These are phyloP conservation scores for Chaitophorus viminalis DNA, from an alignment of 2,888 invertebrate genomes.

Conservation along the genomic window DNA sequence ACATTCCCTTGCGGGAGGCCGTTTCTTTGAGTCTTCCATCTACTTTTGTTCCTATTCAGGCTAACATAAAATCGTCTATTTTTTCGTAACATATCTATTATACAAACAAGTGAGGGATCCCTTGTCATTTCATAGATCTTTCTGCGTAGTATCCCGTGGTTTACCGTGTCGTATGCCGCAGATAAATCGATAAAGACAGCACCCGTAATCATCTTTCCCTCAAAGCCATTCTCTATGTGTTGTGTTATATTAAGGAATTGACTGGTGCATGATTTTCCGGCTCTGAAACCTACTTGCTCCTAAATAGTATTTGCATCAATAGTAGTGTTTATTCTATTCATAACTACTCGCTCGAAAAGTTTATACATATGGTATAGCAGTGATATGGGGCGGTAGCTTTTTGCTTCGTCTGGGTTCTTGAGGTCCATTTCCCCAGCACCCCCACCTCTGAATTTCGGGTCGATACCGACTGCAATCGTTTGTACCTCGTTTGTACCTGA, in stretches of 20 bases:
- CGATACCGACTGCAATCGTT: too few species aligned
- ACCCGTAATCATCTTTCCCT: slow-evolving; percentile 64
- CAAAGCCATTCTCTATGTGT: slow-evolving; percentile 64
- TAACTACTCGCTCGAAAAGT: slow-evolving; percentile 64
- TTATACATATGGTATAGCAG: slow-evolving; percentile 63
- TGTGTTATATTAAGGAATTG: slow-evolving; percentile 65
- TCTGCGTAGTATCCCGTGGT: slow-evolving; percentile 65
- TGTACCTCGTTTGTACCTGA: too few species aligned
- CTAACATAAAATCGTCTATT: slow-evolving; percentile 55
- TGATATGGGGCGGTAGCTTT: slow-evolving; percentile 63
- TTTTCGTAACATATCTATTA: slow-evolving; percentile 47
- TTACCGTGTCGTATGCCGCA: too few species aligned
- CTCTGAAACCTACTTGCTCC: slow-evolving; percentile 66
- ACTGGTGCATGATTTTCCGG: slow-evolving; percentile 65
- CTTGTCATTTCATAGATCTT: slow-evolving; percentile 46
- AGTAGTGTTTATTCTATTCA: slow-evolving; percentile 62
- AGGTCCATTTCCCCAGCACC: too few species aligned
- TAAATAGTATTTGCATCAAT: slow-evolving; percentile 61
- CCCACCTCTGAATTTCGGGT: too few species aligned
- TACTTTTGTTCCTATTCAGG: slow-evolving; percentile 29
- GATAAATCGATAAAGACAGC: too few species aligned
- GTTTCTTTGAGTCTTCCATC: slow-evolving; percentile 48
- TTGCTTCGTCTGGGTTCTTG: slow-evolving; percentile 63
- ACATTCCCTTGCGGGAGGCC: slow-evolving; percentile 56
- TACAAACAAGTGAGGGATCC: slow-evolving; percentile 33